Conservation (phyloP, 2,113 vertebrate species). For the Lycaon pictus region DNA sequence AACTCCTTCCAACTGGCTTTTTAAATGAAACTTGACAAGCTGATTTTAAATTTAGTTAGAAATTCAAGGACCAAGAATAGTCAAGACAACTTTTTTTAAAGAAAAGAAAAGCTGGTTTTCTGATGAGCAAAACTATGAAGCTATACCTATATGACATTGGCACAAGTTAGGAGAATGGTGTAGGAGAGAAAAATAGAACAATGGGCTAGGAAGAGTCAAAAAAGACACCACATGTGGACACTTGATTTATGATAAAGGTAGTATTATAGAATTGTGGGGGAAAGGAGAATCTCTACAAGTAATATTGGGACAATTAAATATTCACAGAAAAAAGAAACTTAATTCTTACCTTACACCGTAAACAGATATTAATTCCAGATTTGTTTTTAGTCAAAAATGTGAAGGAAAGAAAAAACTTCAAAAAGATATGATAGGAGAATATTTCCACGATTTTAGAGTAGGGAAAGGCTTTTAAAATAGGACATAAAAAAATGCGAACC, state of each 20-base stretch:
- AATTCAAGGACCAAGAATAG: not conserved
- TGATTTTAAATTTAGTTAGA: conserved; percentile 14
- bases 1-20: not conserved
- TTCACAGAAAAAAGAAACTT: not conserved
- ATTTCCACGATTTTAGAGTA: not conserved
- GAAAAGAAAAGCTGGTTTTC: not conserved
- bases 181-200: not conserved
- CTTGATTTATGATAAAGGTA: not conserved
- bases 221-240: not conserved
- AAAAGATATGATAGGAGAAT: not conserved
- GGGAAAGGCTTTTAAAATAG: not conserved
- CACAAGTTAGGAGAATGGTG: not conserved
- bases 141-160: not conserved
- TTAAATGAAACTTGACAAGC: not conserved
- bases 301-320: not conserved
- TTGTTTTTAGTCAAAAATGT: not conserved
- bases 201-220: not conserved
- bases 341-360: not conserved
- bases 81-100: not conserved
- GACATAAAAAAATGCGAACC: not conserved
- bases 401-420: conserved; percentile 19
- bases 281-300: not conserved
- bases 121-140: not conserved
- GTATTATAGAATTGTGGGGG: not conserved
- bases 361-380: not conserved